Evolutionary conservation across 2,888 invertebrate species (phyloP).

Genomic region (Cephus runcator): DNA sequence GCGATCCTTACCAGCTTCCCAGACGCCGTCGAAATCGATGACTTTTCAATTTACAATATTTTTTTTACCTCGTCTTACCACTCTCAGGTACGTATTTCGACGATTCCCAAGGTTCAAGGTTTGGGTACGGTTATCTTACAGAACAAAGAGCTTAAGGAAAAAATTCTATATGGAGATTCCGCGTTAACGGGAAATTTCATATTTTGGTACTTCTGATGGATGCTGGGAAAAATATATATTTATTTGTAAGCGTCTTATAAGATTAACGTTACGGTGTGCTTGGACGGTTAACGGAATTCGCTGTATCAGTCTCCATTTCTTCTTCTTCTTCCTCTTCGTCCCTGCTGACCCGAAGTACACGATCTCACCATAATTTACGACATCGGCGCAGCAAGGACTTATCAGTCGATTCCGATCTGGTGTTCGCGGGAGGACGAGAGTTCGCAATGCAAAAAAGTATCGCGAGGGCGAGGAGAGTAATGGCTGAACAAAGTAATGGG

Average conservation of each 20-base stretch:
- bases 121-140: not conserved
- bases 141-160: not conserved
- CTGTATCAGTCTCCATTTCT: not conserved
- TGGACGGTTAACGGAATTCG: not conserved
- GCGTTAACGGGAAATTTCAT: not conserved
- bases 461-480: not conserved
- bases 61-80: not conserved
- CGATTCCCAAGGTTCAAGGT: not conserved
- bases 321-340: slow-evolving; percentile 20
- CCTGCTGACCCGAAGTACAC: slow-evolving; percentile 28
- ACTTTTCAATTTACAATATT: not conserved
- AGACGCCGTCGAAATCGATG: not conserved
- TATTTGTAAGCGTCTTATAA: not conserved
- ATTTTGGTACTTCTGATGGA: not conserved
- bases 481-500: not conserved
- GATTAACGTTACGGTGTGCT: not conserved
- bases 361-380: slow-evolving; percentile 49
- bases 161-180: not conserved
- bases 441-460: not conserved
- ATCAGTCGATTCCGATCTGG: not conserved
- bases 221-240: not conserved
- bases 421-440: not conserved
- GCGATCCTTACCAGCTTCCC: not conserved
- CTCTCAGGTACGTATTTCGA: not conserved
- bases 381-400: slow-evolving; percentile 14